Evolutionary conservation across 92 coral and sea anemone species (phyloP), one percentile per base, ranked within the genome.

Genomic region (Heliopora coerulea): DNA sequence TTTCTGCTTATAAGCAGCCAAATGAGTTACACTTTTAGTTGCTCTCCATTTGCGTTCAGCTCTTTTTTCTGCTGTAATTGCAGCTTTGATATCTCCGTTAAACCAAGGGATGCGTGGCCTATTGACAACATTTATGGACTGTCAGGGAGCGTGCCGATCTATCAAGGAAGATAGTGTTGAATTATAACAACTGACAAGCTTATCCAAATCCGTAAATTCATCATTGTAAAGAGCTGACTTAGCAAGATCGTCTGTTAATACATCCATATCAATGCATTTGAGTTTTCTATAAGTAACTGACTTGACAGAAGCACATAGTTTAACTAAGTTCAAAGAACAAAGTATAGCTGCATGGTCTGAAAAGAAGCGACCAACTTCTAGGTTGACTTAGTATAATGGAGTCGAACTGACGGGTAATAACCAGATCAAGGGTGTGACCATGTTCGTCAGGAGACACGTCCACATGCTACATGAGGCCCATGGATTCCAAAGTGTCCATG

Each of bases 11-110:
- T 58, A 82, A 46, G 28, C 79, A 75, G 78, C 78, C 49, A 82
- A 64, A 56, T 82, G 78, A 42, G 34, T 35, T 33, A 49, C 40
- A 41, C 39, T 75, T 63, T 74, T 74, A 19, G 79, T 67, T 18
- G 83, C 52, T 63, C 87, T 65, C 88, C 81, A 84, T 73, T 80
- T 84, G 19, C 85, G 81, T 54, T 84, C 88, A 20, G 85, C 88
- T 63, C 88, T 62, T 63, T 81, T 34, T 64, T 81, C 79, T 39
- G 48, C 88, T 29, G 54, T 46, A 31, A 59, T 66, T 40, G 86
- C 82, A 11, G 26, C 25, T 75, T 59, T 76, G 62, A 82, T 82
- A 1, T 66, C 70, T 26, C 56, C 39, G 26, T 76, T 82, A 30
- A 75, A 82, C 82, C 78, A 82, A 33, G 86, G 82, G 24, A 76